phyloP scores from a whole-genome alignment of 2,797 vertebrate species.

The Todus mexicanus region DNA sequence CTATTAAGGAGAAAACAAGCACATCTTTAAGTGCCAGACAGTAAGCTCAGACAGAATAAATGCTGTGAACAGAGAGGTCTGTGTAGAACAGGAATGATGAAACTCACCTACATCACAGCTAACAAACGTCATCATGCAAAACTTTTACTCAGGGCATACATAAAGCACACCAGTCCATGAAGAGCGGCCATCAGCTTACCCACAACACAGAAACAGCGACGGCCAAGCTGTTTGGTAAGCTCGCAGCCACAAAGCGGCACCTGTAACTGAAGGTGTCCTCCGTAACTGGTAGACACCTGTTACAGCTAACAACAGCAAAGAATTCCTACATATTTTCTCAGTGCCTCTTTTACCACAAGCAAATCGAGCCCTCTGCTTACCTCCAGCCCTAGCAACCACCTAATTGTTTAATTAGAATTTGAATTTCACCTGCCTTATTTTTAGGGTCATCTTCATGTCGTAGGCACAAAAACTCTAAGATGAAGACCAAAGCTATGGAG shows the following conservation, averaged over 20 bases:
- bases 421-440: background rate
- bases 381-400: background rate
- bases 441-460: background rate
- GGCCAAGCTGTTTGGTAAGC: background rate
- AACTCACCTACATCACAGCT: background rate
- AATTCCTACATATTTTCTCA: background rate
- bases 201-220: background rate
- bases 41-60: background rate
- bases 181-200: background rate
- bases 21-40: background rate
- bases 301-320: background rate
- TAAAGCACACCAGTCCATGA: background rate
- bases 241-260: background rate
- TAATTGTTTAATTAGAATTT: background rate
- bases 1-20: background rate
- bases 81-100: background rate
- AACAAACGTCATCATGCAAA: background rate
- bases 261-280: background rate
- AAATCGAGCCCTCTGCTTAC: background rate
- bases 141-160: background rate
- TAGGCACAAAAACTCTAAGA: background rate
- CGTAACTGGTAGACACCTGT: background rate
- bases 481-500: background rate
- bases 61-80: slow-evolving; percentile 21
- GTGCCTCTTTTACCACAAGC: background rate